phyloP scores from a whole-genome alignment of 37 sponge, comb jelly and placozoan genomes.

The Axinella damicornis region DNA sequence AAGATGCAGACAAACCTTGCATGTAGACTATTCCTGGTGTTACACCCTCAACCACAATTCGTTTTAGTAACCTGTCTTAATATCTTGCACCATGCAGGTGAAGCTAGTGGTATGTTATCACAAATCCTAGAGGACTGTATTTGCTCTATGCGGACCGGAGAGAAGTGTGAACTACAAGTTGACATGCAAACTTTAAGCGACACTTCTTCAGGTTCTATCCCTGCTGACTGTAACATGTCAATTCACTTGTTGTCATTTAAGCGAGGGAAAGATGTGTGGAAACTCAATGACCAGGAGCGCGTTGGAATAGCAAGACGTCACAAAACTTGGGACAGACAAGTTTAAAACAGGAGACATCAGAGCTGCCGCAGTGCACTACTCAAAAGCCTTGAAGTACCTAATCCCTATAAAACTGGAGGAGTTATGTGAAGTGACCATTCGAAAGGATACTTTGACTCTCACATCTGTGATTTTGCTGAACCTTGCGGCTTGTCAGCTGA shows the following conservation, averaged over 20 bases:
- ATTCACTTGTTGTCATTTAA: slow-evolving; percentile 38
- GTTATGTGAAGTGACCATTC: background rate
- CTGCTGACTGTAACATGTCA: background rate
- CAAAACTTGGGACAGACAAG: slow-evolving; percentile 53
- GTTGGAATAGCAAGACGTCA: slow-evolving; percentile 37
- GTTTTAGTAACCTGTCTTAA: too few species aligned
- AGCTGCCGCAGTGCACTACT: slow-evolving; percentile 55
- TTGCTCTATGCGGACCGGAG: slow-evolving; percentile 41
- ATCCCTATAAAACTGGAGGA: slow-evolving; percentile 3
- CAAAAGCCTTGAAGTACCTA: slow-evolving; percentile 60
- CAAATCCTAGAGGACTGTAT: slow-evolving; percentile 30
- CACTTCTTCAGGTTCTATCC: background rate
- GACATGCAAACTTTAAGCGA: background rate
- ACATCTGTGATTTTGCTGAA: slow-evolving; percentile 39
- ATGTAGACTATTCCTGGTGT: too few species aligned
- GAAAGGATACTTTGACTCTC: slow-evolving; percentile 19
- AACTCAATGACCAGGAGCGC: slow-evolving; percentile 30
- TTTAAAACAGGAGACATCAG: slow-evolving; percentile 18
- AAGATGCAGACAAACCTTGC: too few species aligned
- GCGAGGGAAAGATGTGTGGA: slow-evolving; percentile 59
- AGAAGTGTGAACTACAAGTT: slow-evolving; percentile 18
- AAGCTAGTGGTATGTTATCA: slow-evolving; percentile 12
- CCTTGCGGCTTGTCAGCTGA: slow-evolving; percentile 79
- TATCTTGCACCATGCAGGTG: slow-evolving; percentile 9
- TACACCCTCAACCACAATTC: too few species aligned